Evolutionary conservation across 2,797 vertebrate species (phyloP), one percentile per base, ranked within the genome.

Genomic region (Pipistrellus kuhlii): DNA sequence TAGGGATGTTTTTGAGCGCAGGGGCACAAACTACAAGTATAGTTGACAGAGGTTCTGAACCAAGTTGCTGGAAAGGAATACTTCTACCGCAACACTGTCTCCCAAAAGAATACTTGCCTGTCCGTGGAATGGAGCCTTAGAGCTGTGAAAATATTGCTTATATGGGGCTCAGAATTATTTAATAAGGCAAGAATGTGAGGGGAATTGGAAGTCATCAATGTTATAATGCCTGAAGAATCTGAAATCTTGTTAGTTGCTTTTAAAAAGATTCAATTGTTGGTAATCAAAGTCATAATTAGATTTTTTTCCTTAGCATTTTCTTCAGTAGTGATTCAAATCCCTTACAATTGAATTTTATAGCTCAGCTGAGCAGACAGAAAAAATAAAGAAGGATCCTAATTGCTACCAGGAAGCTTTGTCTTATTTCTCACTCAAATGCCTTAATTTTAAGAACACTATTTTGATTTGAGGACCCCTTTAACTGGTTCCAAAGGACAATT

Each of bases 201-300:
- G 51, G 55, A 76, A 87, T 85, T 59, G 17, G 35, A 94, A 72
- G 3, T 53, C 87, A 27, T 77, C 12, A 27, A 25, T 92, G 3
- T 68, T 77, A 44, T 38, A 66, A 80, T 77, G 15, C n/a, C 35
- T 53, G 20, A 51, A 66, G 38, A 69, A 89, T 38, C 27, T 94
- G 64, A 85, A 88, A 85, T 59, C 23, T 87, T 92, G 18, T 87
- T 77, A 91, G 8, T 21, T 76, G 32, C 6, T 96, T 92, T 86
- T 68, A 62, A 76, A 75, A 85, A 38, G 9, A 46, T 8, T 90
- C 55, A 82, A 6, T 71, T 87, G 12, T 51, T 94, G n/a, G 1
- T 75, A 87, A 57, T 82, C 7, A n/a, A 78, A 20, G 72, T 81
- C 21, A 76, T 76, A 89, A 72, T 93, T 93, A 69, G 51, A 35